Conservation (phyloP, 2,113 vertebrate genomes). For the Leucosticte australis region DNA sequence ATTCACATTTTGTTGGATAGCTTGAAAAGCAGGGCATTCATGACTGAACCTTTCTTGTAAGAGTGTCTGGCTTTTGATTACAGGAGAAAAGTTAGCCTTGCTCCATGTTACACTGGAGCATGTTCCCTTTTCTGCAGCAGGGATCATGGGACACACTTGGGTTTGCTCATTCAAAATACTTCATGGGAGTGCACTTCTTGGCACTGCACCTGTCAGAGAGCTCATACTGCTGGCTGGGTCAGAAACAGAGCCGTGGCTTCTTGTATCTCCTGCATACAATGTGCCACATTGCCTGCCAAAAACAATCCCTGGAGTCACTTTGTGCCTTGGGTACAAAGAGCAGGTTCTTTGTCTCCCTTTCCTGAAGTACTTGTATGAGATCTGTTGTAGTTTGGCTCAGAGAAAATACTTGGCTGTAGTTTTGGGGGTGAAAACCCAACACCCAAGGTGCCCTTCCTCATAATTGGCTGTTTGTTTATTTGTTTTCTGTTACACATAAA, state of each 20-base stretch:
- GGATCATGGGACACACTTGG: background rate
- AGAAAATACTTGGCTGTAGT: background rate
- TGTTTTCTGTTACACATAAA: background rate
- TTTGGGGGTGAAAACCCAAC: background rate
- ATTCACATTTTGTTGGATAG: background rate
- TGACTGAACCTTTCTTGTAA: background rate
- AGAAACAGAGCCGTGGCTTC: background rate
- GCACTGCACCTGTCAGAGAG: background rate
- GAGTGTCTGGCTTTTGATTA: background rate
- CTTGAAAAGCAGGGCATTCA: background rate
- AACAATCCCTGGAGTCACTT: background rate
- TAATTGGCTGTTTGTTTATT: background rate
- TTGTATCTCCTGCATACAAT: background rate
- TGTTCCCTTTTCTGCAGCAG: background rate
- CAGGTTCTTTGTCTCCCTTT: background rate
- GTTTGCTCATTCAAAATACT: background rate
- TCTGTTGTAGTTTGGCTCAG: background rate
- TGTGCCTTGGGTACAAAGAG: background rate
- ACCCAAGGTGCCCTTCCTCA: fast-evolving
- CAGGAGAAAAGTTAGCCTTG: background rate
- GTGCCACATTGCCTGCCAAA: background rate
- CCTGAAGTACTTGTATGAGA: background rate
- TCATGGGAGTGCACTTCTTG: background rate
- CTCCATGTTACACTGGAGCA: background rate
- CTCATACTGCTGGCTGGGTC: background rate